Base-by-base conservation (phyloP, 2,888 invertebrate genomes). In the Pelosia muscerda region DNA sequence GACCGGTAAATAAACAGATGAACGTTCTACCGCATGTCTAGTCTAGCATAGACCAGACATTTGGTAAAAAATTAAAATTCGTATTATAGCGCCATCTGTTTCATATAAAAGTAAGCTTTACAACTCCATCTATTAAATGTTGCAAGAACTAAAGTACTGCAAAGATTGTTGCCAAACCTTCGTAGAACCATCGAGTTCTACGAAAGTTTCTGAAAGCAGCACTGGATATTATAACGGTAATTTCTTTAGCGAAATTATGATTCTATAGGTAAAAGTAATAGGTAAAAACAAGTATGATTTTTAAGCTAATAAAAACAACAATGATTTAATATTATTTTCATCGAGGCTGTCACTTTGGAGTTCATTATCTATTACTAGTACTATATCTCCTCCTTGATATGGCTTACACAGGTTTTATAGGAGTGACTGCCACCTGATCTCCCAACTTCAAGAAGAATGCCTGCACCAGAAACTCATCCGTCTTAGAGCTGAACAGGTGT, bases 51-150 rank as follows among this genome's bases (percentile, higher is more conserved):
- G 15, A 2, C 38, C 19, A 42, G 19, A 42, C 42, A 15, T 42
- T 15, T 42, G 19, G 5, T 42, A 19, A 42, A 38, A 49, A 8
- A 49, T 49, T 9, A 8, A 49, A 42, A 38, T 4, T 6, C 19
- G n/a, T n/a, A 49, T 49, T 19, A 19, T 22, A 2, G 34, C 22
- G 58, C 58, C 58, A 58, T 58, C 58, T 34, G 2, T 34, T 22
- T 0, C 4, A 8, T 6, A 2, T 22, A 31, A 58, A 22, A 2
- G 6, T 31, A 28, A 58, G 8, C 15, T 8, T 0, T 22, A 58
- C 58, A 58, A 58, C 34, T 22, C 58, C 58, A 58, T 58, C 58
- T 58, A 31, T 13, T 1, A 13, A n/a, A 58, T 13, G 15, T 22
- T 34, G 2, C 31, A 15, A 2, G 8, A 58, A 58, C 13, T 58